Evolutionary conservation across 1,140 invertebrate species (phyloP), one percentile per base, ranked within the genome.

Genomic region (Drosophila kanapiae): DNA sequence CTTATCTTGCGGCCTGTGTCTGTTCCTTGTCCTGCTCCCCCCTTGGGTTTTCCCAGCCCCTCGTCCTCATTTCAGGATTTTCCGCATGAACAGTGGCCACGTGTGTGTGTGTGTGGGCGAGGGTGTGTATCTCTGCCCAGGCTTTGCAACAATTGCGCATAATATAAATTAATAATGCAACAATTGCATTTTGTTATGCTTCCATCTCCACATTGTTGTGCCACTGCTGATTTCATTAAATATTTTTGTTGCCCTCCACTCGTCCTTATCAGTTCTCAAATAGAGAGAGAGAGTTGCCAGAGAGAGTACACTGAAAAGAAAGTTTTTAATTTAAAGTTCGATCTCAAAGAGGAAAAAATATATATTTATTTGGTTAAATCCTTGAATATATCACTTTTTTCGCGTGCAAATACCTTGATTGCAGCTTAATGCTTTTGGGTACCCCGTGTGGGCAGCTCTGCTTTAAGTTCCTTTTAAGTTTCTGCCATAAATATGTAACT

Each of bases 101-200:
- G 69, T 53, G 62, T 78, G 57, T 62, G 45, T n/a, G 42, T 38
- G 37, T 54, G 42, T 48, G 69, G 18, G 56, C 14, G 29, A 13
- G 23, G 10, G 37, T 42, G 37, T 42, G 40, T 53, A 18, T 37
- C 18, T 31, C 63, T 62, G 61, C 60, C 53, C 64, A 59, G 61
- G 31, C 29, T 43, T 47, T 54, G 67, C 81, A 82, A 74, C 86
- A 90, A 90, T 91, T 91, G 86, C 82, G 85, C 78, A 91, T 91
- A 90, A 90, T 90, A 90, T 90, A 88, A 88, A 88, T 90, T 90
- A 90, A 90, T 90, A 90, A 90, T 90, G 85, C 85, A 90, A 82
- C 86, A 90, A 90, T 90, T 90, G 85, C 82, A 90, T 79, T 84
- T 90, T 76, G 82, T 85, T 85, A 75, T 85, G 78, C 78, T 80